Base-by-base conservation (phyloP, 1,140 invertebrate genomes). In the Camponotus floridanus region DNA sequence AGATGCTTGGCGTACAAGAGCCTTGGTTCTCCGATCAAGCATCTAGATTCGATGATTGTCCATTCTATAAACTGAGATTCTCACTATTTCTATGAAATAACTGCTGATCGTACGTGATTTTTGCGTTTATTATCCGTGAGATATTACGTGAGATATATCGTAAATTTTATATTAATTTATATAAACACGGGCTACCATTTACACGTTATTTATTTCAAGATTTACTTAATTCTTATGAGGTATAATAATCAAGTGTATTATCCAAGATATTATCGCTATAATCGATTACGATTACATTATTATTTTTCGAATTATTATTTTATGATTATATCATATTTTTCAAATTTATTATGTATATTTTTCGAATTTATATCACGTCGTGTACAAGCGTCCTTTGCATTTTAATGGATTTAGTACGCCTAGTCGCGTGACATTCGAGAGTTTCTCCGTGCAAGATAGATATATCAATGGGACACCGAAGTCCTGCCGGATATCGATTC, bases 401-500 rank as follows among this genome's bases (percentile, higher is more conserved):
- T 62, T 36, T 55, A 61, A 51, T 68, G 21, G 8, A 5, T 4
- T 33, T 57, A 18, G n/a, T 51, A 51, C 13, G 15, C 15, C 13
- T 3, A 51, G 15, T 70, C 6, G 55, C 55, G 31, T 42, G 18
- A 61, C 57, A 59, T 45, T 62, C n/a, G 68, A 7, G 13, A 74
- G 57, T 83, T 83, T 48, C 31, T 74, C 2, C 39, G 13, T 42
- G 8, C 67, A 36, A 42, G 68, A 81, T 73, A 45, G 36, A 74
- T 74, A 51, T 51, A 74, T 83, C 79, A 45, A 64, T 45, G 15
- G 74, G 59, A 74, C 26, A 18, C 18, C 55, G 11, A 61, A 55
- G 51, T 26, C 39, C 8, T 15, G 18, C 31, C 79, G 57, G 79
- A 83, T 83, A 83, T 83, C 79, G 55, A 83, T 15, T 73, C 18